phyloP scores from a whole-genome alignment of 2,113 vertebrate genomes.

The Steatornis caripensis region DNA sequence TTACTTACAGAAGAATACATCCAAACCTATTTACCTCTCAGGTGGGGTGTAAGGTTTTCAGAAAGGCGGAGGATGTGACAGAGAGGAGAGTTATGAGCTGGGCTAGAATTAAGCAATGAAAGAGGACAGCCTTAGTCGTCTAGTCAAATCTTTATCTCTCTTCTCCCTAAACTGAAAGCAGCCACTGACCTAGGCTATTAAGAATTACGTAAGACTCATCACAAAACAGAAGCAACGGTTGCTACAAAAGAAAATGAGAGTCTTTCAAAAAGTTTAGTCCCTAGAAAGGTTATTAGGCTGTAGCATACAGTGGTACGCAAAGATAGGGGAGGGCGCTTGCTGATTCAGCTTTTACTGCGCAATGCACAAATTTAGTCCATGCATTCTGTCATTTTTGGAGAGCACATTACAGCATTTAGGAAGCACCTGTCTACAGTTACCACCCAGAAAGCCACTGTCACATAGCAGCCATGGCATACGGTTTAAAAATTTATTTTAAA shows the following conservation, averaged over 20 bases:
- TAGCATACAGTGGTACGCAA: not conserved
- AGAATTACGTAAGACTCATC: not conserved
- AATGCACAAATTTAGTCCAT: not conserved
- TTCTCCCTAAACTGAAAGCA: not conserved
- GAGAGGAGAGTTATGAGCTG: not conserved
- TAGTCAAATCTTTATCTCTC: not conserved
- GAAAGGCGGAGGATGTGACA: not conserved
- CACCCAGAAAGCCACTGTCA: not conserved
- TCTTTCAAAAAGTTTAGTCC: not conserved
- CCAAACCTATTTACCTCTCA: not conserved
- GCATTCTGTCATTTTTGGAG: not conserved
- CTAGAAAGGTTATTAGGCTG: not conserved
- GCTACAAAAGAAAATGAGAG: not conserved
- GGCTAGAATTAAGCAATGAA: not conserved
- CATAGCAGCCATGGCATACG: not conserved
- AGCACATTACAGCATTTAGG: not conserved
- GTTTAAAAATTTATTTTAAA: not conserved
- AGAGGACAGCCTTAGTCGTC: not conserved
- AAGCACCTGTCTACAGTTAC: not conserved
- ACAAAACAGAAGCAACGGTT: not conserved
- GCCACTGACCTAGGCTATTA: not conserved
- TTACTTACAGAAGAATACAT: not conserved
- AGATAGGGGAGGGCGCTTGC: not conserved
- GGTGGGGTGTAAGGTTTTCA: not conserved
- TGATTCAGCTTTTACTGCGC: not conserved